phyloP scores from a whole-genome alignment of 1,140 invertebrate genomes.

The Eupeodes corollae region DNA sequence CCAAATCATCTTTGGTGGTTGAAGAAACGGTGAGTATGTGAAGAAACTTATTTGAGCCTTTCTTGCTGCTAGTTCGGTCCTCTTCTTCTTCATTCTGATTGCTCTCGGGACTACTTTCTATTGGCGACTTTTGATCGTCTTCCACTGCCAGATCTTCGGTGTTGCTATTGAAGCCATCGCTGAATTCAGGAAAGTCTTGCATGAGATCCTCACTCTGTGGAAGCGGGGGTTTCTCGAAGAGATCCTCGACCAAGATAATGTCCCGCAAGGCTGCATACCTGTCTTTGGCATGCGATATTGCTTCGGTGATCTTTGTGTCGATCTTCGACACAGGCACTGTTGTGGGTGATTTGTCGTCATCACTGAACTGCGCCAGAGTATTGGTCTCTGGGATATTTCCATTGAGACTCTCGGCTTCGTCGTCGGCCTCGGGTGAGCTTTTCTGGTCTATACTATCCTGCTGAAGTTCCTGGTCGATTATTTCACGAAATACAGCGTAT shows the following conservation, averaged over 20 bases:
- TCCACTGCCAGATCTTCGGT: constrained; percentile 7
- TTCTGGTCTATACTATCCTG: constrained; percentile 33
- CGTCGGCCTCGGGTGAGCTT: constrained; percentile 16
- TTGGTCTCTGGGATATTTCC: background rate
- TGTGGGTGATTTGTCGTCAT: background rate
- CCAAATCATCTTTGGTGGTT: constrained; percentile 27
- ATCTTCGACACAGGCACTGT: constrained; percentile 19
- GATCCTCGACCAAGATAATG: constrained; percentile 50
- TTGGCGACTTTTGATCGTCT: constrained; percentile 18
- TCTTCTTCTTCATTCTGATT: constrained; percentile 18
- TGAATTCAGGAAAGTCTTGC: constrained; percentile 29
- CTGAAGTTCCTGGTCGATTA: constrained; percentile 58
- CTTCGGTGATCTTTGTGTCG: constrained; percentile 38
- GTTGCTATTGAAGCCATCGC: constrained; percentile 23
- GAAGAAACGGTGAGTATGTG: constrained; percentile 14
- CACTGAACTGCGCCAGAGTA: background rate
- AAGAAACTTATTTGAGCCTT: constrained; percentile 26
- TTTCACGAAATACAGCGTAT: constrained; percentile 75
- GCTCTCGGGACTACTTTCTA: no score
- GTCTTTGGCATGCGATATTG: constrained; percentile 43
- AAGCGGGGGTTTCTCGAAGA: constrained; percentile 41
- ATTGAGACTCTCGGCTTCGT: background rate
- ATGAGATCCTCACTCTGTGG: constrained; percentile 19
- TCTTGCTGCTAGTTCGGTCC: constrained; percentile 15
- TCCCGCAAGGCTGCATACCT: constrained; percentile 59